Evolutionary conservation across 2,797 vertebrate genomes (phyloP).

Genomic region (Centroberyx gerrardi): DNA sequence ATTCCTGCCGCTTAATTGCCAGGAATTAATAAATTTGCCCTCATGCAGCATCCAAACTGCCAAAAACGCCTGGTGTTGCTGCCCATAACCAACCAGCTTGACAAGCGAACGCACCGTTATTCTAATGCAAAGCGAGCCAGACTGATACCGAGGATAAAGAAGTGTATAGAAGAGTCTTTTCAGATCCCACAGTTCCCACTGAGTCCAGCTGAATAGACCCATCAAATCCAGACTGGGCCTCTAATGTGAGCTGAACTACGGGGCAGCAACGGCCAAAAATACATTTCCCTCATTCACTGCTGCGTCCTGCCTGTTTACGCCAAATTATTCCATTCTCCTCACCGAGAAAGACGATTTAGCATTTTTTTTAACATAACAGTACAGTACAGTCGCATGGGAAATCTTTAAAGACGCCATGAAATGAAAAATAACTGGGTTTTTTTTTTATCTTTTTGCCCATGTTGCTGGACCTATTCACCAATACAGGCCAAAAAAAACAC

Average conservation of each 20-base stretch:
- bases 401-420: too few species aligned
- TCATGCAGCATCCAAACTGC: conserved; percentile 24
- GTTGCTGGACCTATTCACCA: too few species aligned
- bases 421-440: too few species aligned
- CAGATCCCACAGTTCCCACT: conserved; percentile 63
- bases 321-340: conserved; percentile 7
- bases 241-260: conserved; percentile 54
- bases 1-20: background rate
- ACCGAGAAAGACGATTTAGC: too few species aligned
- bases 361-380: too few species aligned
- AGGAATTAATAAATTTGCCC: conserved; percentile 38
- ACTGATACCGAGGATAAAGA: conserved; percentile 55
- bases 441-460: too few species aligned
- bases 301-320: background rate
- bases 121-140: conserved; percentile 74
- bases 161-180: conserved; percentile 65
- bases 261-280: conserved; percentile 67
- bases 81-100: conserved; percentile 64
- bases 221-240: conserved; percentile 57
- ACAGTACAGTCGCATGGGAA: too few species aligned
- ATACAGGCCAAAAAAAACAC: too few species aligned
- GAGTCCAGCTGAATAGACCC: conserved; percentile 61
- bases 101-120: conserved; percentile 51
- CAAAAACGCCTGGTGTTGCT: conserved; percentile 55
- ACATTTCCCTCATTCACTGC: background rate